Conservation (phyloP, 2,888 invertebrate genomes). For the Drosophila dives region DNA sequence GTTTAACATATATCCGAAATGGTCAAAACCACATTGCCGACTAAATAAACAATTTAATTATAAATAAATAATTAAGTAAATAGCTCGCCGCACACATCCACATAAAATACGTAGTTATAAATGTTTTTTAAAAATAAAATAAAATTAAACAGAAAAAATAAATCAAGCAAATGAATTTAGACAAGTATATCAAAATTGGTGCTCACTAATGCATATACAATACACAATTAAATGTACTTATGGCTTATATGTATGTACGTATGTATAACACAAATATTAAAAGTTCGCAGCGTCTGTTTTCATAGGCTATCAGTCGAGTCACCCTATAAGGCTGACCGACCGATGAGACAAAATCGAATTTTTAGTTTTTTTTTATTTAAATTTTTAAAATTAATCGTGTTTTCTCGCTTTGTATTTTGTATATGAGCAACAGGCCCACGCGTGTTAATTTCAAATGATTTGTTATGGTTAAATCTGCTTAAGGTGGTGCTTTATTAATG, state of each 20-base stretch:
- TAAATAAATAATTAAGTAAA: constrained; percentile 77
- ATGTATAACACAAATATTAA: constrained; percentile 29
- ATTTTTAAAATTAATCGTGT: constrained; percentile 33
- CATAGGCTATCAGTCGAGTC: constrained; percentile 52
- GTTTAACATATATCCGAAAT: constrained; percentile 55
- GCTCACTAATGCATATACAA: constrained; percentile 34
- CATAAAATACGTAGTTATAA: constrained; percentile 74
- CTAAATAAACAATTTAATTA: constrained; percentile 76
- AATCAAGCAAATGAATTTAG: constrained; percentile 54
- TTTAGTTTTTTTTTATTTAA: constrained; percentile 20
- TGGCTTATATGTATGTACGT: neutral
- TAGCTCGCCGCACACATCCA: constrained; percentile 49
- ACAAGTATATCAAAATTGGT: constrained; percentile 60
- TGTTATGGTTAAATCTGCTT: constrained; percentile 65
- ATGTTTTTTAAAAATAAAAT: constrained; percentile 32
- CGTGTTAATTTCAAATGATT: constrained; percentile 81
- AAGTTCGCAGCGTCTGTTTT: constrained; percentile 33
- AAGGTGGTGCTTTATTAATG: constrained; percentile 66
- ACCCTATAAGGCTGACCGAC: constrained; percentile 62
- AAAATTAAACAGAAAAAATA: constrained; percentile 38
- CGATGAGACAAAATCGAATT: constrained; percentile 70
- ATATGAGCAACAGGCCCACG: constrained; percentile 65
- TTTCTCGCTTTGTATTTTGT: constrained; percentile 34
- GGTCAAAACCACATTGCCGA: constrained; percentile 61
- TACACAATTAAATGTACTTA: constrained; percentile 2